These are phyloP conservation scores for Mactromeris polynyma DNA, from an alignment of 2,888 invertebrate genomes.

Conservation along the genomic window DNA sequence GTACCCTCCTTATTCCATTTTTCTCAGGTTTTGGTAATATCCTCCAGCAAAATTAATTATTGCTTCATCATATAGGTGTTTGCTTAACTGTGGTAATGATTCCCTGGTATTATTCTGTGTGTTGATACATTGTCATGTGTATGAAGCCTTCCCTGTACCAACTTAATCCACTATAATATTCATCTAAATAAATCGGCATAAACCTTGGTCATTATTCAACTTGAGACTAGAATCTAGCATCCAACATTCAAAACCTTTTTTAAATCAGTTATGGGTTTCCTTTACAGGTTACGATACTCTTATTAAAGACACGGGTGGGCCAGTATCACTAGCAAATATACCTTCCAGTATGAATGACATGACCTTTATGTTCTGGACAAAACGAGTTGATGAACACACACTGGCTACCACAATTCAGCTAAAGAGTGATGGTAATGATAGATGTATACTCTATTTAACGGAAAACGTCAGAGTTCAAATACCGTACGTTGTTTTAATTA, in stretches of 20 bases:
- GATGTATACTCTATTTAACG: neutral
- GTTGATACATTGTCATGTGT: too few relatives aligned
- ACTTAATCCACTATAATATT: too few relatives aligned
- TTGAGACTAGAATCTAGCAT: neutral
- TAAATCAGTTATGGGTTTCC: neutral
- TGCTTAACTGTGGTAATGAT: too few relatives aligned
- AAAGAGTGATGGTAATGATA: neutral
- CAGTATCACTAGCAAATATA: neutral
- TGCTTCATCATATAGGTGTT: too few relatives aligned
- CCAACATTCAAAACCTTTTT: too few relatives aligned
- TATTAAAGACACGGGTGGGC: conserved; percentile 6
- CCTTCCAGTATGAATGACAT: neutral
- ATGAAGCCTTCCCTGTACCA: too few relatives aligned
- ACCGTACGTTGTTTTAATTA: conserved; percentile 13
- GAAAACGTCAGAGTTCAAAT: conserved; percentile 15
- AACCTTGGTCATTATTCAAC: too few relatives aligned
- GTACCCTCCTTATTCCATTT: too few relatives aligned
- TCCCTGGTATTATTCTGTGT: too few relatives aligned
- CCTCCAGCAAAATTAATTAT: too few relatives aligned
- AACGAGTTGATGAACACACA: conserved; percentile 1
- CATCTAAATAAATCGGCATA: too few relatives aligned
- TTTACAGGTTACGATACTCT: conserved; percentile 26
- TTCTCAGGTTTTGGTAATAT: too few relatives aligned
- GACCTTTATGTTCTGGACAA: conserved; percentile 28
- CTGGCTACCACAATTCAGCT: neutral